A percentile compares a stretch with the other conserved stretches of the same genome.
phyloP scores from a whole-genome alignment of 2,888 invertebrate species.

The Tinea trinotella region DNA sequence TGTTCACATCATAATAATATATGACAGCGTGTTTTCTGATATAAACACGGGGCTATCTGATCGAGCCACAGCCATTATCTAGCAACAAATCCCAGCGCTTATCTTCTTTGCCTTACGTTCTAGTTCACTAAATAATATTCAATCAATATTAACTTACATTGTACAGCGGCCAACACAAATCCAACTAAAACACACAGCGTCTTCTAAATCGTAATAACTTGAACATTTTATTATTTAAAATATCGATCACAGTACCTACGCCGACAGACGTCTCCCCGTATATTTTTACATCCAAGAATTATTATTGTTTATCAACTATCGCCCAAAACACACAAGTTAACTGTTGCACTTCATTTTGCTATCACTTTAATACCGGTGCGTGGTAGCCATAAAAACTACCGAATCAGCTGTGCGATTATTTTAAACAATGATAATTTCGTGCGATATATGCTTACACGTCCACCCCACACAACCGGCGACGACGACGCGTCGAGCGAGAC shows the following conservation, averaged over 20 bases:
- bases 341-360: background rate
- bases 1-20: background rate
- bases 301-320: too few species aligned
- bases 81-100: constrained; percentile 55
- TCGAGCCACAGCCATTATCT: constrained; percentile 39
- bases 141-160: constrained; percentile 40
- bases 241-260: constrained; percentile 64
- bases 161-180: constrained; percentile 26
- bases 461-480: constrained; percentile 26
- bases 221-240: constrained; percentile 69
- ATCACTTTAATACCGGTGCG: background rate
- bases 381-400: constrained; percentile 5
- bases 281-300: too few species aligned
- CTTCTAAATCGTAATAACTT: constrained; percentile 29
- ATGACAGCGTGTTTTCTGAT: background rate
- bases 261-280: constrained; percentile 32
- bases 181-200: constrained; percentile 2
- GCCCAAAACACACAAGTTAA: background rate
- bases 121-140: constrained; percentile 34
- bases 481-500: constrained; percentile 48
- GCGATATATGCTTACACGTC: background rate
- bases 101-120: constrained; percentile 38
- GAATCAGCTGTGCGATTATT: constrained; percentile 65
- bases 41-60: constrained; percentile 25
- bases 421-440: constrained; percentile 51